Base-by-base conservation (phyloP, 2,888 invertebrate species). In the Drosophila nigricruria region DNA sequence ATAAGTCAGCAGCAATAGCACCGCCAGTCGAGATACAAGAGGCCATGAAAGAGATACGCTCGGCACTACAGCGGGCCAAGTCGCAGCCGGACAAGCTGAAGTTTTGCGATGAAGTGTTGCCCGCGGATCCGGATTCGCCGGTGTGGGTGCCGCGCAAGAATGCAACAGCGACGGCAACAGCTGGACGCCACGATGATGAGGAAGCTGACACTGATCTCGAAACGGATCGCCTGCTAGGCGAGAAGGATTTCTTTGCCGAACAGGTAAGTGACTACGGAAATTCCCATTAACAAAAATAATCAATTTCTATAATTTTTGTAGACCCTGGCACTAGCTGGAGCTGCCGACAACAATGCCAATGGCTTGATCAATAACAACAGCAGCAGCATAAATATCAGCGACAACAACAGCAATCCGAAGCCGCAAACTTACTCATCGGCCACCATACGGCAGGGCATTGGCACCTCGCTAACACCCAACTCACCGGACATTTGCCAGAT, bases 161-260 rank as follows among this genome's bases (percentile, higher is more conserved):
- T 42, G 52, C 57, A 4, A 23, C 68, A n/a, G 25, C 42, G 0
- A 53, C 73, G 0, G 23, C 47, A 16, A 20, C 65, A 23, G 4
- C 61, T 8, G 65, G 58, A 27, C 87, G 89, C 52, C 65, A 82
- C 85, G 96, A 96, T 78, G 91, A 93, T 94, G 97, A 96, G 92
- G 98, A 98, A 93, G 97, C 98, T n/a, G 99, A 99, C 91, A 99
- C 99, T 0, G 99, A 99, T 93, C 95, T 98, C 82, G 99, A 99
- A 94, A 99, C 99, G n/a, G 99, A 99, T 93, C 94, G 98, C 84
- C 94, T 99, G 71, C 94, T 99, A 58, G 98, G 98, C 1, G 98
- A 98, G 92, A 98, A 97, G 92, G 97, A 97, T 58, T 97, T 97
- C 93, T 97, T 96, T 89, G 97, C 97, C 86, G 97, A 93, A 56